Base-by-base conservation (phyloP, 1,140 invertebrate species). In the Drosophila grimshawi region DNA sequence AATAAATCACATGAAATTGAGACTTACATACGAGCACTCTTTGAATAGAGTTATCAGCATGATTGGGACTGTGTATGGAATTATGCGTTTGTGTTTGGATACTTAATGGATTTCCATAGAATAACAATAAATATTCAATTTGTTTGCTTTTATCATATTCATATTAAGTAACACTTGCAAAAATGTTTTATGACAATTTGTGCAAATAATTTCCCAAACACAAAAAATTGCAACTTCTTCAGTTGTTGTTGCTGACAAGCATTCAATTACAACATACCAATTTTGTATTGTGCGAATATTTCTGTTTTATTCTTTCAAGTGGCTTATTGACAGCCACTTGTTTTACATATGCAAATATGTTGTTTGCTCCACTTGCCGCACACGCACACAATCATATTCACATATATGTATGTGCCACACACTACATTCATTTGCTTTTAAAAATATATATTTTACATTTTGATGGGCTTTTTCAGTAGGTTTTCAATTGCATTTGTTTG, bases 401-500 rank as follows among this genome's bases (percentile, higher is more conserved):
- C 1, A 19, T 19, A 19, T 19, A 19, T 10, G 39, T n/a, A n/a
- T 43, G 39, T 43, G 39, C 19, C 19, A 19, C 19, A 19, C 19
- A 19, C 45, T n/a, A 59, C 29, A 65, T 52, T 30, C 19, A 19
- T 68, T 48, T 59, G 39, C 27, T 59, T 41, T 27, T 19, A 48
- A 45, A 73, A 48, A 29, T 43, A n/a, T 65, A 30, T 35, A 39
- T 67, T 48, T 53, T 63, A 39, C 37, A 48, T n/a, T 64, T 30
- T 52, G 61, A 48, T 29, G 57, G 59, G 65, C 61, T 75, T 60
- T 52, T 56, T 41, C 52, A 80, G 56, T 64, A 76, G 3, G 52
- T 66, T 71, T 81, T 74, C 55, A 77, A 80, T 80, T 85, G 68
- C 72, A 88, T 86, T 86, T 88, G 83, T 79, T 73, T 86, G 75